Base-by-base conservation (phyloP, 2,888 invertebrate species). In the Tinea semifulvella region DNA sequence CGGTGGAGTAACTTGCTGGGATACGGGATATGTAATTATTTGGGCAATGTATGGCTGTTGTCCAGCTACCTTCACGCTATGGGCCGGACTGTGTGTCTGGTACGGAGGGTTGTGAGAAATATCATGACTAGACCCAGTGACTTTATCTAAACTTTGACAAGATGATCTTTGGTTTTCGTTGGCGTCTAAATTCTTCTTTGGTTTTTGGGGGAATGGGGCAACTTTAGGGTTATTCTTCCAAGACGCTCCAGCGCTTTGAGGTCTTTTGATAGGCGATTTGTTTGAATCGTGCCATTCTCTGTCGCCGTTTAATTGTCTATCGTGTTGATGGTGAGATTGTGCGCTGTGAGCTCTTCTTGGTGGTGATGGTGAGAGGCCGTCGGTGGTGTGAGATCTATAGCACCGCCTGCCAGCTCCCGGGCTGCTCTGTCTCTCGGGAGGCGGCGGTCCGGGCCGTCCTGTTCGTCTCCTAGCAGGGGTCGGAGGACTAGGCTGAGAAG, bases 11-110 rank as follows among this genome's bases (percentile, higher is more conserved):
- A 77, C 75, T 51, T 79, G 80, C 49, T 81, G 80, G 1, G 79
- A 73, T 61, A 71, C 72, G 0, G 81, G 81, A 50, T 79, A 80
- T 43, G 75, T 75, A 46, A 80, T 60, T 38, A 81, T 80, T 56
- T 81, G 82, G 16, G 81, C 70, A 53, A 79, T 81, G 49, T 79
- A 81, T 10, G 82, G 81, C 50, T 80, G 79, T 44, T 73, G 73
- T 6, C 58, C 48, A 5, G 43, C 17, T 26, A 47, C 50, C 50
- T 77, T 77, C 1, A 66, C 61, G 1, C 70, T 63, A 52, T 80
- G 80, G 8, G 80, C 76, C 27, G 82, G 81, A 56, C 81, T 81
- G 53, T 80, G 79, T 2, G 73, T 77, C 61, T 81, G 81, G 76
- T 81, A 82, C 74, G 81, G 80, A 46, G 81, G 81, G 50, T 81